A percentile compares a stretch with the other conserved stretches of the same genome.
Conservation (phyloP, 1,140 invertebrate genomes). For the Antheraea mylitta region DNA sequence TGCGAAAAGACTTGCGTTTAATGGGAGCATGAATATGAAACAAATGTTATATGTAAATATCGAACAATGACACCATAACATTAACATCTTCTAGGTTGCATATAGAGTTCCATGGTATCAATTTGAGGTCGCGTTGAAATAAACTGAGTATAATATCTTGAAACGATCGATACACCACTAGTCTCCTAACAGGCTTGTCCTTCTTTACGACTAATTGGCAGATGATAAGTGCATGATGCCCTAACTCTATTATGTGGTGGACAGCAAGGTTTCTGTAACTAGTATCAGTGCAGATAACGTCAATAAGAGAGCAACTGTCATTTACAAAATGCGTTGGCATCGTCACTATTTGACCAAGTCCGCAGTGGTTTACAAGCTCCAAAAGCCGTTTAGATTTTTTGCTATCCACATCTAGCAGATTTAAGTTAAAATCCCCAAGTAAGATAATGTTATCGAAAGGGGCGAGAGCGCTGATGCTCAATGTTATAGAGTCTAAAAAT, state of each 20-base stretch:
- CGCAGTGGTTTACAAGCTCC: conserved; percentile 1
- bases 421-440: conserved; percentile 35
- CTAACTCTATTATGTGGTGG: conserved; percentile 1
- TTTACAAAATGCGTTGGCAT: conserved; percentile 17
- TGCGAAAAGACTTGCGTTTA: conserved; percentile 16
- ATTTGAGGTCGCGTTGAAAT: conserved; percentile 20
- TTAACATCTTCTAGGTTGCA: conserved; percentile 14
- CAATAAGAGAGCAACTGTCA: conserved; percentile 11
- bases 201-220: conserved; percentile 17
- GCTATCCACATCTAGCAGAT: conserved; percentile 8
- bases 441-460: conserved; percentile 11
- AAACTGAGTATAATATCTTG: conserved; percentile 15
- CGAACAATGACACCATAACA: conserved; percentile 26
- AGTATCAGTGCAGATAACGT: conserved; percentile 6
- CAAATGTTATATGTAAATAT: conserved; percentile 17
- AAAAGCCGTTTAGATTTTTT: conserved; percentile 4
- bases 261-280: not conserved
- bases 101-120: conserved; percentile 18
- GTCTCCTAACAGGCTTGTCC: conserved; percentile 7
- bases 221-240: conserved; percentile 9
- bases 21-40: conserved; percentile 34
- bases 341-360: conserved; percentile 8
- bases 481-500: conserved; percentile 25
- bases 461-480: conserved; percentile 13
- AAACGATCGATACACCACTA: conserved; percentile 3